Base-by-base conservation (phyloP, 2,888 invertebrate species). In the Parapristionchus giblindavisi region DNA sequence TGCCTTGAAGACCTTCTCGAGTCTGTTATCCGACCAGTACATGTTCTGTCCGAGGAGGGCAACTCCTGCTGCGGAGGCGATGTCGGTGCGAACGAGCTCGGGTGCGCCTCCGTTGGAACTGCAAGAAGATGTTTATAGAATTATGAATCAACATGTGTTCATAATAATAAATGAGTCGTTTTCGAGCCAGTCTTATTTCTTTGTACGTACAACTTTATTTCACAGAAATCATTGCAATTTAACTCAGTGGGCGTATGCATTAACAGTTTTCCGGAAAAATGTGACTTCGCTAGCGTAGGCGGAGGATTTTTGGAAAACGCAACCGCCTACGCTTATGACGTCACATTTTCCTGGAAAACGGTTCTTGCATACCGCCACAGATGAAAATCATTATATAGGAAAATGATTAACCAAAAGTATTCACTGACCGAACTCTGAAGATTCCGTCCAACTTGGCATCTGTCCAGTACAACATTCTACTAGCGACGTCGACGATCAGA, bases 391-490 rank as follows among this genome's bases (percentile, higher is more conserved):
- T 14, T 43, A 43, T 14, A 43, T 43, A 43, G n/a, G n/a, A 51
- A 51, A 51, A 17, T 58, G 58, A 29, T 58, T 58, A 58, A 58
- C 14, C 14, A 27, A 24, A 17, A 58, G 29, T 58, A 8, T 17
- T 58, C 27, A n/a, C 65, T 52, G 0, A 74, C 70, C 65, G 58
- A 14, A 78, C 76, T 24, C 84, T 79, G 77, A 96, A 96, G 75
- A 99, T 96, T 85, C 93, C 94, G 88, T 99, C 98, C 38, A 95
- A 90, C 88, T 93, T 93, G 0, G 95, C 94, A 89, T 99, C 99
- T 0, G 96, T 95, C 98, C 98, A 99, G 89, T 94, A 99, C 0
- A 99, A 93, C 88, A 97, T 96, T 87, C 97, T 94, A 0, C 95
- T 96, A 58, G 92, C 89, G 91, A 94, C 93, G 88, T 98, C 98